A percentile compares a stretch with the other conserved stretches of the same genome.
phyloP scores from a whole-genome alignment of 2,113 vertebrate genomes.

The Coturnix japonica region DNA sequence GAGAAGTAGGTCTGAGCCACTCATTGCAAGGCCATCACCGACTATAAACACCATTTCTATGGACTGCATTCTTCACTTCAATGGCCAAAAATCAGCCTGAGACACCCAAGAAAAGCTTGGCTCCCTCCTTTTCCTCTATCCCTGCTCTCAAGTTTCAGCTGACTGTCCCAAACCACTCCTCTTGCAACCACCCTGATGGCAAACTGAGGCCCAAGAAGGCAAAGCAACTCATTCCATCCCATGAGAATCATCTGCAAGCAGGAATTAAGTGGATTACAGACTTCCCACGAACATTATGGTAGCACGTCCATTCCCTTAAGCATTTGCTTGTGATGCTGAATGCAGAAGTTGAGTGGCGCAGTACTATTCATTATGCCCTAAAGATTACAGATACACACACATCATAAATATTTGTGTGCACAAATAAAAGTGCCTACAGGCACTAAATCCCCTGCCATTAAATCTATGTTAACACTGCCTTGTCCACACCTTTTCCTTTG shows the following conservation, averaged over 20 bases:
- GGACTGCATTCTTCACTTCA: background rate
- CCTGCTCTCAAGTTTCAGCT: background rate
- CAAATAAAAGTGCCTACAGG: background rate
- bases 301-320: background rate
- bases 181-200: background rate
- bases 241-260: background rate
- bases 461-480: background rate
- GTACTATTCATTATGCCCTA: background rate
- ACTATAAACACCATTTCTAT: background rate
- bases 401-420: background rate
- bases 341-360: background rate
- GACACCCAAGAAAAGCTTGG: background rate
- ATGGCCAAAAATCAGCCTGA: background rate
- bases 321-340: background rate
- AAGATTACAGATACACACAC: background rate
- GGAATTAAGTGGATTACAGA: slow-evolving; percentile 31
- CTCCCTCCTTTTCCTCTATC: background rate
- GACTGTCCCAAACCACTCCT: background rate
- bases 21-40: background rate
- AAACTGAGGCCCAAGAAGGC: background rate
- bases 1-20: background rate
- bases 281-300: background rate
- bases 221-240: background rate
- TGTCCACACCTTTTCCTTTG: background rate
- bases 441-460: background rate